These are phyloP conservation scores for Hydrotaea cyrtoneurina DNA, from an alignment of 2,888 invertebrate genomes.

Conservation along the genomic window DNA sequence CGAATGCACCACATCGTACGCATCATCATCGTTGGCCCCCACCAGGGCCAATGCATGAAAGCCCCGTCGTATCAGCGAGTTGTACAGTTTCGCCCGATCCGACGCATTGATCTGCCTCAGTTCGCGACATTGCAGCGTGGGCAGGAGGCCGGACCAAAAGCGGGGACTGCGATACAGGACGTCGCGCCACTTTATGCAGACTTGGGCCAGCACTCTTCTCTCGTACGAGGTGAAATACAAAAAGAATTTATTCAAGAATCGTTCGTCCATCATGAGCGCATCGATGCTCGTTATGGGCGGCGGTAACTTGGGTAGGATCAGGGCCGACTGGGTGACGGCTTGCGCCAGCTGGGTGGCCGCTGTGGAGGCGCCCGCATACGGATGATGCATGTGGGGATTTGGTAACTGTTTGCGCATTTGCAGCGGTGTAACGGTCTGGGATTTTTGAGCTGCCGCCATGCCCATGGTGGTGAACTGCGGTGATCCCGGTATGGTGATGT, in stretches of 20 bases:
- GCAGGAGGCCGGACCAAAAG: constrained; percentile 93
- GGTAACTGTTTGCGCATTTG: constrained; percentile 80
- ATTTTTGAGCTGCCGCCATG: constrained; percentile 72
- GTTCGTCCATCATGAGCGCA: constrained; percentile 90
- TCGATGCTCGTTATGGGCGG: constrained; percentile 86
- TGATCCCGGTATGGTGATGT: constrained; percentile 73
- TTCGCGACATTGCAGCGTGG: constrained; percentile 93
- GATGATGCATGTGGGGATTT: constrained; percentile 79
- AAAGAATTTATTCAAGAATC: constrained; percentile 92
- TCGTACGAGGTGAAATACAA: constrained; percentile 90
- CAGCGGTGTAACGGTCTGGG: constrained; percentile 77
- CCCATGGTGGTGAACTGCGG: constrained; percentile 78
- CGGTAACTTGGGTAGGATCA: constrained; percentile 80
- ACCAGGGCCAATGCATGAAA: constrained; percentile 92
- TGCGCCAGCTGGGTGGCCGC: constrained; percentile 78
- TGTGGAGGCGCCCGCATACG: constrained; percentile 73
- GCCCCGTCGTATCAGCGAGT: constrained; percentile 90
- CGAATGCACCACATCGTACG: constrained; percentile 91
- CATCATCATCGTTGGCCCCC: constrained; percentile 94
- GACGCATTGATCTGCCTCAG: constrained; percentile 84
- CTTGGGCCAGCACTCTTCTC: constrained; percentile 89
- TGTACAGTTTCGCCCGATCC: constrained; percentile 86
- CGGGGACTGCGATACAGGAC: constrained; percentile 92
- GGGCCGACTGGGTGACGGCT: constrained; percentile 74
- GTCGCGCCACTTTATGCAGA: constrained; percentile 94